These are phyloP conservation scores for Anastatus disparis DNA, from an alignment of 1,140 invertebrate genomes.

Conservation along the genomic window DNA sequence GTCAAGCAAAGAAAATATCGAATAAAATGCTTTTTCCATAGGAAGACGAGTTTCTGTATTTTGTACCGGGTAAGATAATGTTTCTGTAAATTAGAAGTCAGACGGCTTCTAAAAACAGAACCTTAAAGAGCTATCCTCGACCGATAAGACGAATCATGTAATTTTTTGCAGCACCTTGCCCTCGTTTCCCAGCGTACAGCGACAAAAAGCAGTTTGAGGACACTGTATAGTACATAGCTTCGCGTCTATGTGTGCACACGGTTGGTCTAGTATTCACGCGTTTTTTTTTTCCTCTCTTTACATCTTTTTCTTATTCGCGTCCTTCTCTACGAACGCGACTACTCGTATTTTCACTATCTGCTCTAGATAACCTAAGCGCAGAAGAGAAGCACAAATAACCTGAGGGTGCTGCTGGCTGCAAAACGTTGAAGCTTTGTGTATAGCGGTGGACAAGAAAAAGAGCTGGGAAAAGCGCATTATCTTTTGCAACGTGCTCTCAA, in stretches of 20 bases:
- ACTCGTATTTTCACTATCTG: conserved; percentile 19
- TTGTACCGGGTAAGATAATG: too few species aligned
- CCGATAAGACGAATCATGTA: conserved; percentile 1
- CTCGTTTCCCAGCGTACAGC: too few species aligned
- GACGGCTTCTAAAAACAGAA: neutral
- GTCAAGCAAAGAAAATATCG: too few species aligned
- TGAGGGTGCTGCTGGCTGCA: too few species aligned
- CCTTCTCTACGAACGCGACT: neutral
- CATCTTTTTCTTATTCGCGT: neutral
- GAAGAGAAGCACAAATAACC: neutral
- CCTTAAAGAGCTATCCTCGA: neutral
- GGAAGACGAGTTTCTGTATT: too few species aligned
- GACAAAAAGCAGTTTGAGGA: too few species aligned
- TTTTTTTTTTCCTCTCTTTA: neutral
- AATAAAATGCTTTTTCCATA: too few species aligned
- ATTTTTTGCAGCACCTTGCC: neutral
- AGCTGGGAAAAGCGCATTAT: conserved; percentile 9
- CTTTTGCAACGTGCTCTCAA: neutral
- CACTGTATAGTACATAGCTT: too few species aligned
- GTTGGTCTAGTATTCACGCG: neutral
- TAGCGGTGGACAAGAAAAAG: neutral
- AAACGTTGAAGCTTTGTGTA: neutral
- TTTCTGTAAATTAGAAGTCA: too few species aligned
- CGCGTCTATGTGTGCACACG: too few species aligned
- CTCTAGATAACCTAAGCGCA: conserved; percentile 10